These are phyloP conservation scores for Phengaris arion DNA, from an alignment of 2,888 invertebrate species.

Conservation along the genomic window DNA sequence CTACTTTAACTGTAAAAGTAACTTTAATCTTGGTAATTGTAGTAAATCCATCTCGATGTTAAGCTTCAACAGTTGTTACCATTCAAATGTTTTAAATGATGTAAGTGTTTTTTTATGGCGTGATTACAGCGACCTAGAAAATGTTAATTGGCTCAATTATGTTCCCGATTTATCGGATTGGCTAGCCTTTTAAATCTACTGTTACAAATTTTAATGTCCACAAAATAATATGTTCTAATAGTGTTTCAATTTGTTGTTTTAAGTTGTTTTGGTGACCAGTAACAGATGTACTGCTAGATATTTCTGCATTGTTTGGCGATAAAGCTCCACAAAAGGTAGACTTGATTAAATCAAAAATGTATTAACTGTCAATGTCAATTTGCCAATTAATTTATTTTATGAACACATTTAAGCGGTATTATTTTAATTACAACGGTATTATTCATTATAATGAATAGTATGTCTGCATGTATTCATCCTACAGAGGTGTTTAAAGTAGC, in stretches of 20 bases:
- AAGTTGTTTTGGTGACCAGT: background rate
- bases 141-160: slow-evolving; percentile 5
- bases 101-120: slow-evolving; percentile 18
- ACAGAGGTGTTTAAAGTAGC: background rate
- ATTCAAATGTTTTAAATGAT: background rate
- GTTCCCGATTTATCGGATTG: background rate
- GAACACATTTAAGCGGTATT: background rate
- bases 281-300: background rate
- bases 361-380: no score
- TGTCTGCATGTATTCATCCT: background rate
- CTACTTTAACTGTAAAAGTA: no score
- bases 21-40: background rate
- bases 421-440: background rate
- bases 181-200: background rate
- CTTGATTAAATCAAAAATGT: no score
- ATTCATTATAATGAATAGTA: background rate
- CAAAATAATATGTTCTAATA: background rate
- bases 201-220: background rate
- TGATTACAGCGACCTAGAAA: slow-evolving; percentile 15
- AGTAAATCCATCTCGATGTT: background rate
- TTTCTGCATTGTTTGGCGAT: background rate
- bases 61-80: background rate
- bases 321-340: background rate
- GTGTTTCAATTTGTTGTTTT: background rate
- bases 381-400: no score